Percentiles rank a stretch among this genome's conserved stretches.
These are phyloP conservation scores for Bombus haemorrhoidalis DNA, from an alignment of 1,140 invertebrate species.

Conservation along the genomic window DNA sequence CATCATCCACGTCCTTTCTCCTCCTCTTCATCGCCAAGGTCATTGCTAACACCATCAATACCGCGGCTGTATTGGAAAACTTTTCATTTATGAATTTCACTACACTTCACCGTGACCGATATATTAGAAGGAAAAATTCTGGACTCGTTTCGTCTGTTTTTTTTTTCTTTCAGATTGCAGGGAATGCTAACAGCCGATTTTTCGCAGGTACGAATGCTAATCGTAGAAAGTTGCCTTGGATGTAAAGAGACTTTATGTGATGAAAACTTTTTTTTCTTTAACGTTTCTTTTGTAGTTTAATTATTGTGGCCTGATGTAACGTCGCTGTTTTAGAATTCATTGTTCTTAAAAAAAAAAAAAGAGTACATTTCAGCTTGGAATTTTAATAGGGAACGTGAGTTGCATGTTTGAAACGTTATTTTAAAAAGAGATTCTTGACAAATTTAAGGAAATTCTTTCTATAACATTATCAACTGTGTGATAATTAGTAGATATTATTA, in stretches of 20 bases:
- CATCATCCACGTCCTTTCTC: constrained; percentile 31
- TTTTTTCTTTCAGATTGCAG: neutral
- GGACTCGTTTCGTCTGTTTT: too few relatives aligned
- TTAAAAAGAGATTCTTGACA: neutral
- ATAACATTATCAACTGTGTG: neutral
- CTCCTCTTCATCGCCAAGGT: constrained; percentile 46
- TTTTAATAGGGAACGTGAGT: neutral
- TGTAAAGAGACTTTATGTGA: neutral
- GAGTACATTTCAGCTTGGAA: neutral
- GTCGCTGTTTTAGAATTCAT: neutral
- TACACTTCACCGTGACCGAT: neutral
- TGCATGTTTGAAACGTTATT: neutral
- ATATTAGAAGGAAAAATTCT: neutral
- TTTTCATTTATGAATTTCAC: constrained; percentile 1
- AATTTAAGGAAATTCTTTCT: neutral
- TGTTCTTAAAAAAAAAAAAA: neutral
- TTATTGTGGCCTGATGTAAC: neutral
- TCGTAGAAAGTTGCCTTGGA: neutral
- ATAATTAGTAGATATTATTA: neutral
- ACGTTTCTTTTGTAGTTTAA: neutral
- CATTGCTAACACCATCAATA: constrained; percentile 41
- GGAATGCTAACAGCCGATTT: neutral
- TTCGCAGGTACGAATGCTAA: neutral
- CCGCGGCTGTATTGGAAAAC: neutral
- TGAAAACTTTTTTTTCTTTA: neutral